phyloP scores from a whole-genome alignment of 2,888 invertebrate species.

The Sinopyrophorus schimmeli region DNA sequence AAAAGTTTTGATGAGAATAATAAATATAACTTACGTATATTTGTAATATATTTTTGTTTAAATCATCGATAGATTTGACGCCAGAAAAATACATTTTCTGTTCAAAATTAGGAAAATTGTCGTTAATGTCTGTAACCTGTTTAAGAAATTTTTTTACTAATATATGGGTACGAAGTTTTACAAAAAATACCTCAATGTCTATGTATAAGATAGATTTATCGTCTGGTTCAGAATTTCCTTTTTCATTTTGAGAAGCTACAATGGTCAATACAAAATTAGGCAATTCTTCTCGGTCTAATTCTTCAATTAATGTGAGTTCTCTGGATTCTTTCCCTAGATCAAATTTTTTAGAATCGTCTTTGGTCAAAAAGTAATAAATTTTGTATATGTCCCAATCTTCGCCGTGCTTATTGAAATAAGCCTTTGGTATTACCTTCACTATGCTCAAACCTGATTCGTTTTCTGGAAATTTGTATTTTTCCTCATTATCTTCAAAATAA shows the following conservation, averaged over 20 bases:
- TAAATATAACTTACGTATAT: conserved; percentile 20
- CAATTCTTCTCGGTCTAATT: conserved; percentile 56
- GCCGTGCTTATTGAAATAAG: conserved; percentile 20
- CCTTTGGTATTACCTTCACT: conserved; percentile 17
- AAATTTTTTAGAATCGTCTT: conserved; percentile 6
- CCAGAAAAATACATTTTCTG: conserved; percentile 50
- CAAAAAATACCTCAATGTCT: conserved; percentile 52
- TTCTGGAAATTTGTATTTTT: conserved; percentile 52
- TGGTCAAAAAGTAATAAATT: conserved; percentile 25
- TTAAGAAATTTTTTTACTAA: no score
- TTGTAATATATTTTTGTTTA: conserved; percentile 7
- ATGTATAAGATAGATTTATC: conserved; percentile 53
- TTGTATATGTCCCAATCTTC: conserved; percentile 19
- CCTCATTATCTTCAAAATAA: conserved; percentile 44
- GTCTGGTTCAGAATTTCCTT: conserved; percentile 43
- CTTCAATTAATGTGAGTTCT: conserved; percentile 34
- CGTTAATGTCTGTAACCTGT: conserved; percentile 65
- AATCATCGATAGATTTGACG: conserved; percentile 50
- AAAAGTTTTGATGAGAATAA: no score
- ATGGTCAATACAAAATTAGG: conserved; percentile 55
- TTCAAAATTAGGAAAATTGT: conserved; percentile 60
- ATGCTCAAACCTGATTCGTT: conserved; percentile 29
- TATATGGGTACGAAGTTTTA: no score
- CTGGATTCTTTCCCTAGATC: conserved; percentile 26
- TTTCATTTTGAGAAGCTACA: conserved; percentile 57